Evolutionary conservation across 2,888 invertebrate species (phyloP).

Genomic region (Diarsia mendica): DNA sequence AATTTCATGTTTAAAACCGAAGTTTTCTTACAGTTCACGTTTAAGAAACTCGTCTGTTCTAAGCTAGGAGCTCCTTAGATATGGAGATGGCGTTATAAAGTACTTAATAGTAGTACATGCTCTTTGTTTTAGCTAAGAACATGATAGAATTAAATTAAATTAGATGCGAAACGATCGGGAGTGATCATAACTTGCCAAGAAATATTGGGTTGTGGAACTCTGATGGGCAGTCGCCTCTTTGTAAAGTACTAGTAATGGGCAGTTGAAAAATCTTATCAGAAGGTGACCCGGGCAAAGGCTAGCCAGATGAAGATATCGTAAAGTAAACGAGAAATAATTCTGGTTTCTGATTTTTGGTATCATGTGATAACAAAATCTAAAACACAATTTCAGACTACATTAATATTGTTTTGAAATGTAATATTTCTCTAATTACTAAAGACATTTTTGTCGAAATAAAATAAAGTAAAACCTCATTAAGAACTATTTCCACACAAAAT

Average conservation of each 20-base stretch:
- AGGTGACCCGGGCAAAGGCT: too few species aligned
- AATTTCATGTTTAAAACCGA: conserved; percentile 29
- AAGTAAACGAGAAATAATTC: neutral
- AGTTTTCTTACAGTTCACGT: neutral
- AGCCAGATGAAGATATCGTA: neutral
- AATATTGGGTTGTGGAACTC: neutral
- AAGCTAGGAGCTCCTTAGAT: conserved; percentile 1
- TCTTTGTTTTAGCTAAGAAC: neutral
- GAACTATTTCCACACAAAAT: conserved; percentile 1
- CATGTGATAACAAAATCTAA: neutral
- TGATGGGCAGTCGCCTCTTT: neutral
- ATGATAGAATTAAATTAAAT: neutral
- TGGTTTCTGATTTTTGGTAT: too few species aligned
- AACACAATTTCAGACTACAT: neutral
- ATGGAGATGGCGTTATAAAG: neutral
- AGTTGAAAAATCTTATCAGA: neutral
- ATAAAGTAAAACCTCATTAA: neutral
- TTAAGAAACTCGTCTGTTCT: conserved; percentile 2
- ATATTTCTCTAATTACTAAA: neutral
- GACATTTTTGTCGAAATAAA: neutral
- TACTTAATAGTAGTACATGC: neutral
- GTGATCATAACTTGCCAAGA: neutral
- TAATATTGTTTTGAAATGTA: neutral
- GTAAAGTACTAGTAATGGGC: neutral
- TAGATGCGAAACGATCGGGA: neutral